These are phyloP conservation scores for Diplosoma virens DNA, from an alignment of 23 tunicate species.

Conservation along the genomic window DNA sequence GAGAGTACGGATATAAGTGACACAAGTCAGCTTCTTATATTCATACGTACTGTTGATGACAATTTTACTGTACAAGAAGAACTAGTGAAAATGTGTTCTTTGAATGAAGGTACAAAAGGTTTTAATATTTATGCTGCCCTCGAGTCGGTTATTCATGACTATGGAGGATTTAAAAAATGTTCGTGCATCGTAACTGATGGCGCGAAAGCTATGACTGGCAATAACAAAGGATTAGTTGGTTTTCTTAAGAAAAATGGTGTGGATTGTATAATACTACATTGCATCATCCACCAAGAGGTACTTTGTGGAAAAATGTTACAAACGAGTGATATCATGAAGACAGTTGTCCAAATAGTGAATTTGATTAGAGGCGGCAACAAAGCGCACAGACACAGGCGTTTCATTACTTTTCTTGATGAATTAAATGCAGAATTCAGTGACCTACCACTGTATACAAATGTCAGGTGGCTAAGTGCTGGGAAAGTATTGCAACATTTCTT, in stretches of 20 bases:
- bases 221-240: conserved; percentile 40
- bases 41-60: conserved; percentile 26
- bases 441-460: conserved; percentile 36
- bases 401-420: conserved; percentile 37
- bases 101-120: conserved; percentile 43
- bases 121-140: conserved; percentile 36
- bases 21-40: conserved; percentile 35
- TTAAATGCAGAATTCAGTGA: conserved; percentile 42
- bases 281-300: conserved; percentile 70
- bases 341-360: too few relatives aligned
- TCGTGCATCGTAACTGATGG: conserved; percentile 58
- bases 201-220: conserved; percentile 49
- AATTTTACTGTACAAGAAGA: conserved; percentile 55
- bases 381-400: conserved; percentile 49
- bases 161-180: conserved; percentile 57
- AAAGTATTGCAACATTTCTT: conserved; percentile 60
- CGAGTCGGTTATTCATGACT: conserved; percentile 23
- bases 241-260: conserved; percentile 45
- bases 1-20: conserved; percentile 56
- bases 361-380: conserved; percentile 49
- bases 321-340: conserved; percentile 61
- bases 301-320: conserved; percentile 60
- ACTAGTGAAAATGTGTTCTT: conserved; percentile 17
- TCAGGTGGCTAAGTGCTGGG: conserved; percentile 67
- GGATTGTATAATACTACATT: conserved; percentile 57